A percentile compares a stretch with the other conserved stretches of the same genome.
Evolutionary conservation across 2,797 vertebrate species (phyloP).

Genomic region (Lutra lutra): DNA sequence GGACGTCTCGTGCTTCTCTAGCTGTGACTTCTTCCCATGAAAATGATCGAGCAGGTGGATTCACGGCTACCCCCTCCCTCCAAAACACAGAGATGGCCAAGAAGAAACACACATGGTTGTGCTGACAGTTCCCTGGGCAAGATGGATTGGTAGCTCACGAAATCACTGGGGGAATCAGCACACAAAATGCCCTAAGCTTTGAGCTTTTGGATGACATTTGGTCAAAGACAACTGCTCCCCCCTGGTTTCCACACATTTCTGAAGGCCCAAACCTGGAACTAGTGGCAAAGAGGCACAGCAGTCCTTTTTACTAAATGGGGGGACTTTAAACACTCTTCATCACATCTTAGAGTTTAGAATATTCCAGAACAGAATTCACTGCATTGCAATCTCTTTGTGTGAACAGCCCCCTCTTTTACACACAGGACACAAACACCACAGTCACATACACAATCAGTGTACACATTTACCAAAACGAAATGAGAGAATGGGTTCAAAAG

Average conservation of each 20-base stretch:
- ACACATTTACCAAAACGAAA: conserved; percentile 75
- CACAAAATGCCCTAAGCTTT: neutral
- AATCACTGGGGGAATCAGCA: neutral
- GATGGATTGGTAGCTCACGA: neutral
- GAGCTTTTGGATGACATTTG: neutral
- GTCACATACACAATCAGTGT: conserved; percentile 65
- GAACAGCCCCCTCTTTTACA: conserved; percentile 34
- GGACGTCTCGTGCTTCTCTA: conserved; percentile 6
- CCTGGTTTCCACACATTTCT: conserved; percentile 18
- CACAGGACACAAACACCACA: conserved; percentile 73
- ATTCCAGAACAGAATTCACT: conserved; percentile 45
- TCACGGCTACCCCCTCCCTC: neutral
- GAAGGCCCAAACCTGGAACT: conserved; percentile 17
- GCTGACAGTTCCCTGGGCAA: neutral
- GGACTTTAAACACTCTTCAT: conserved; percentile 44
- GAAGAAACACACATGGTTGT: neutral
- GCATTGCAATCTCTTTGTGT: conserved; percentile 27
- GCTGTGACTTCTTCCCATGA: conserved; percentile 45
- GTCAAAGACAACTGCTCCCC: conserved; percentile 5
- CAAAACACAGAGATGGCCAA: neutral
- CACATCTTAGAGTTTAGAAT: neutral
- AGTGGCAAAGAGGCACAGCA: neutral
- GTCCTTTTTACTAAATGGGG: neutral
- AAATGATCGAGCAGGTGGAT: conserved; percentile 26
- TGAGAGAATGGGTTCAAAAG: conserved; percentile 61